Evolutionary conservation across 2,888 invertebrate genomes (phyloP).

Genomic region (Lycaena phlaeas): DNA sequence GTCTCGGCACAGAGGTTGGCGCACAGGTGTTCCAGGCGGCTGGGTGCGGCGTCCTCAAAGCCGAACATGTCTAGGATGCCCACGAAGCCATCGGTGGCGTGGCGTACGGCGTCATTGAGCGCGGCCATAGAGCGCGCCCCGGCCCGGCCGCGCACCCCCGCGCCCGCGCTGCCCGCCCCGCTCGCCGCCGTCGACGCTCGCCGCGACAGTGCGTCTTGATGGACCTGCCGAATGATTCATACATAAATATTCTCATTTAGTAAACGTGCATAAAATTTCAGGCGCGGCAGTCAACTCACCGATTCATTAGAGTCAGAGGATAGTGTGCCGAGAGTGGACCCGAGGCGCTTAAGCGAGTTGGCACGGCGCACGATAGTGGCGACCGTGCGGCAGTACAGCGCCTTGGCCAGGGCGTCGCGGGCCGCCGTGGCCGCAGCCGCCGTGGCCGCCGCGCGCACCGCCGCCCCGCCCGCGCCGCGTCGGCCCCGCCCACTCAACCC

Average conservation of each 20-base stretch:
- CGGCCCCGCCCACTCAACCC: constrained; percentile 84
- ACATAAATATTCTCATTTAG: too few relatives aligned
- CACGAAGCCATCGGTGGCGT: constrained; percentile 95
- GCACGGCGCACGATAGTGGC: constrained; percentile 94
- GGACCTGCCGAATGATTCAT: constrained; percentile 14
- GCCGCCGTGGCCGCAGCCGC: constrained; percentile 89
- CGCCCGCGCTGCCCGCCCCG: constrained; percentile 82
- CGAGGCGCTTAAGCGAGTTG: constrained; percentile 90
- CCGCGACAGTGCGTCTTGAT: constrained; percentile 89
- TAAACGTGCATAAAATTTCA: too few relatives aligned
- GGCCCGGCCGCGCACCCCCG: constrained; percentile 72
- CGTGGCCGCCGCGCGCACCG: constrained; percentile 88
- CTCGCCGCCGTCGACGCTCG: constrained; percentile 83
- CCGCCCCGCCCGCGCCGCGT: constrained; percentile 83
- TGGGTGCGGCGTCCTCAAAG: constrained; percentile 93
- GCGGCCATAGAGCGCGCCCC: constrained; percentile 94
- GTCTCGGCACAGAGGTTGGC: constrained; percentile 97
- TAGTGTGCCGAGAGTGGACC: constrained; percentile 86
- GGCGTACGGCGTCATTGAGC: constrained; percentile 91
- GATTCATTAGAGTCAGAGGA: constrained; percentile 95
- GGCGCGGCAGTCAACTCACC: too few relatives aligned
- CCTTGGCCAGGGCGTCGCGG: constrained; percentile 93
- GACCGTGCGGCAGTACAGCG: constrained; percentile 94
- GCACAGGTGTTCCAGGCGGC: constrained; percentile 93
- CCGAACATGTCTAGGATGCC: constrained; percentile 98